Percentiles rank a stretch among this genome's conserved stretches.
Conservation (phyloP, 2,113 vertebrate genomes). For the Erythrocebus patas region DNA sequence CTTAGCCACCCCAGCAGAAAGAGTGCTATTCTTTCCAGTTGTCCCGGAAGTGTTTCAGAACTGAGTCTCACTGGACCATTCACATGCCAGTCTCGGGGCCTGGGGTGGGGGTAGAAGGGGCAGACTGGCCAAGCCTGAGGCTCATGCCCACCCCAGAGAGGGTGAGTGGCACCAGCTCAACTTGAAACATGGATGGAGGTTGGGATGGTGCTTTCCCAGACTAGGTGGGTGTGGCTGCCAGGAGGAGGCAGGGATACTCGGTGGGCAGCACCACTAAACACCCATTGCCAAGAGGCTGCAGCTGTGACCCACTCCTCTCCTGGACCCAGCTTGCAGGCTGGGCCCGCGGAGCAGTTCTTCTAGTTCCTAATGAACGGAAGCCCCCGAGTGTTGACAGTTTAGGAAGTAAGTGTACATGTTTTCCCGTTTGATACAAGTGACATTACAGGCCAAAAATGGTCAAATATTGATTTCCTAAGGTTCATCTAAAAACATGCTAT, state of each 20-base stretch:
- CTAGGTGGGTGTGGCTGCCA: not conserved
- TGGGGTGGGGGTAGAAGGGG: not conserved
- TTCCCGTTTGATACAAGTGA: not conserved
- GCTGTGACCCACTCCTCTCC: not conserved
- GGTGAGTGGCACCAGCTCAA: not conserved
- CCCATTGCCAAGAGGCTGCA: not conserved
- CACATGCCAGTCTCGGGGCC: not conserved
- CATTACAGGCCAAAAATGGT: not conserved
- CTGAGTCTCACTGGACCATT: not conserved
- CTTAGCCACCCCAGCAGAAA: not conserved
- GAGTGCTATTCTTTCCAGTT: not conserved
- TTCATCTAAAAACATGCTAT: not conserved
- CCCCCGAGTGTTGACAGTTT: not conserved
- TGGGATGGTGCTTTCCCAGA: not conserved
- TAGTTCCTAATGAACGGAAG: not conserved
- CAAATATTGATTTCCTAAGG: not conserved
- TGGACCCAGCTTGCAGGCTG: accelerated
- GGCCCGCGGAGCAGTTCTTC: not conserved
- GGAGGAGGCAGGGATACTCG: not conserved
- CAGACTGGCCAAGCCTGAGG: not conserved
- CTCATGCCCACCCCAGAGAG: not conserved
- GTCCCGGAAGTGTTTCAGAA: not conserved
- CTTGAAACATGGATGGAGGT: not conserved
- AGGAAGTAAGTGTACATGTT: not conserved
- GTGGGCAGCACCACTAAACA: too few relatives aligned